These are phyloP conservation scores for Bombus picipes DNA, from an alignment of 1,140 invertebrate species.

Conservation along the genomic window DNA sequence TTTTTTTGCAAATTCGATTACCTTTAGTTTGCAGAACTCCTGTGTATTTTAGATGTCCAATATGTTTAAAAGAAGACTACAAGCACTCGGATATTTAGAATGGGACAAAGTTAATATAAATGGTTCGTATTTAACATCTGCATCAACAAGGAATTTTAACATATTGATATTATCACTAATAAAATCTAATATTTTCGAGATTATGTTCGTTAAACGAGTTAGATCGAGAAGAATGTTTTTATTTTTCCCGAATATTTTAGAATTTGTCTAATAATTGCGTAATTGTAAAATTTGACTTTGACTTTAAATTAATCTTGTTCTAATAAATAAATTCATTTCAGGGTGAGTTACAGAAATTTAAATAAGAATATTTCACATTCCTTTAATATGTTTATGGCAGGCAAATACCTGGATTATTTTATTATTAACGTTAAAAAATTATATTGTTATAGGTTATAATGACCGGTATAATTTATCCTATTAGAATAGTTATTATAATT, in stretches of 20 bases:
- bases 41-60: slow-evolving; percentile 16
- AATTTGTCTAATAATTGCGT: too few species aligned
- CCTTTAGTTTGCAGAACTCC: not conserved
- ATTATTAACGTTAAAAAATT: not conserved
- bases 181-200: not conserved
- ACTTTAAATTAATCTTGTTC: too few species aligned
- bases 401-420: not conserved
- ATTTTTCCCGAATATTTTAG: not conserved
- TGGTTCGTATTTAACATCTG: slow-evolving; percentile 27
- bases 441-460: slow-evolving; percentile 1
- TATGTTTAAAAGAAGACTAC: slow-evolving; percentile 89
- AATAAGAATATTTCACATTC: too few species aligned
- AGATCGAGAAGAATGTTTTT: not conserved
- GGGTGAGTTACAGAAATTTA: too few species aligned
- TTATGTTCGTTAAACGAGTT: not conserved
- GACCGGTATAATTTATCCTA: not conserved
- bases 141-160: slow-evolving; percentile 56
- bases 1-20: not conserved
- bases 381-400: too few species aligned
- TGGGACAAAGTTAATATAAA: slow-evolving; percentile 87
- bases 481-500: too few species aligned
- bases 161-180: not conserved
- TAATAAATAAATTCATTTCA: too few species aligned
- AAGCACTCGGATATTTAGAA: slow-evolving; percentile 89
- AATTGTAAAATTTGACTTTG: too few species aligned